Conservation (phyloP, 2,888 invertebrate species). For the Caprella mutica region DNA sequence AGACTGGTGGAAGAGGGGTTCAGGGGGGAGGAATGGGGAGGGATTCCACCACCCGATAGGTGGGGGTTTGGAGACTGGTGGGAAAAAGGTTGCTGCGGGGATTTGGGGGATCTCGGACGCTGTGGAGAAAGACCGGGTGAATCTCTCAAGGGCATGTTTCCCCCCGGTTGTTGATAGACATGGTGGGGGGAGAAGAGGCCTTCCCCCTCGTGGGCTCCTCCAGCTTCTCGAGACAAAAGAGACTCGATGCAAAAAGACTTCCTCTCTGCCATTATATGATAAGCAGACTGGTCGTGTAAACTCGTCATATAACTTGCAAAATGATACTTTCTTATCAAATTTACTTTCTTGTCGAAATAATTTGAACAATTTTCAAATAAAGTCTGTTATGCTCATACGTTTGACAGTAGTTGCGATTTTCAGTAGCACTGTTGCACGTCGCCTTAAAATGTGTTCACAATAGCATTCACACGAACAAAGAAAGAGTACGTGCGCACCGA, state of each 20-base stretch:
- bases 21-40: conserved; percentile 14
- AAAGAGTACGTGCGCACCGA: conserved; percentile 5
- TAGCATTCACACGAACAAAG: background rate
- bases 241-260: conserved; percentile 34
- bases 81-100: conserved; percentile 1
- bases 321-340: no score
- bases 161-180: background rate
- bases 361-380: no score
- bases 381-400: no score
- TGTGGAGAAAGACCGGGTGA: conserved; percentile 4
- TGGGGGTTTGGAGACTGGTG: conserved; percentile 1
- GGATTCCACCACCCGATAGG: conserved; percentile 19
- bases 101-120: conserved; percentile 4
- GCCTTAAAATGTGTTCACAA: no score
- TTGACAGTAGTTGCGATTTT: no score
- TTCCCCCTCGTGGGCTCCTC: background rate
- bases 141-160: background rate
- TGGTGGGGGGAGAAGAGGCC: background rate
- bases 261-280: conserved; percentile 8
- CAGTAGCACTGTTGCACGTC: no score
- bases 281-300: background rate
- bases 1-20: conserved; percentile 12
- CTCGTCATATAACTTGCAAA: background rate
- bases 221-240: conserved; percentile 26
- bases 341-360: no score